These are phyloP conservation scores for Mantis religiosa DNA, from an alignment of 2,888 invertebrate genomes.

Conservation along the genomic window DNA sequence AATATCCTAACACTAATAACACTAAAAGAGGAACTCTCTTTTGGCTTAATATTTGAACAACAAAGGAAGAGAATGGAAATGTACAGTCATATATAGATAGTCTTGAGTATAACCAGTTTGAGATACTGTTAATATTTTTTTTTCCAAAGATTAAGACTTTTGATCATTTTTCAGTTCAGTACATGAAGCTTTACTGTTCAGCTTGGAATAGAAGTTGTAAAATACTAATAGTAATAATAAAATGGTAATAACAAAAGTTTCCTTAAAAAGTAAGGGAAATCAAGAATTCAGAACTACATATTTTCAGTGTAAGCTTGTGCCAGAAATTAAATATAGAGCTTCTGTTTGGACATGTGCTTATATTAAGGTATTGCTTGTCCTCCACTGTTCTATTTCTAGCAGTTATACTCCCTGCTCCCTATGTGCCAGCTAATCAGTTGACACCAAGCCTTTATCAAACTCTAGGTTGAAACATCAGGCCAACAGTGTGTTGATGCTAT, in stretches of 20 bases:
- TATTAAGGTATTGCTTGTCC: too few relatives aligned
- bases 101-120: not conserved
- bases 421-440: too few relatives aligned
- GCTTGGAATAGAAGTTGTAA: too few relatives aligned
- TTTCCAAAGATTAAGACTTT: not conserved
- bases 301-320: not conserved
- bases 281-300: not conserved
- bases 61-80: not conserved
- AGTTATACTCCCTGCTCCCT: too few relatives aligned
- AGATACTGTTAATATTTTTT: not conserved
- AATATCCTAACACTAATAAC: not conserved
- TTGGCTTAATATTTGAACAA: not conserved
- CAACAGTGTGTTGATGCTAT: too few relatives aligned
- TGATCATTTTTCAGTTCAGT: not conserved
- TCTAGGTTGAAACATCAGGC: too few relatives aligned
- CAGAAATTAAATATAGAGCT: not conserved
- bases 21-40: not conserved
- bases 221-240: not conserved
- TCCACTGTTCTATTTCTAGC: too few relatives aligned
- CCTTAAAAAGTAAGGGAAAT: not conserved
- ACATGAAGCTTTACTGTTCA: not conserved
- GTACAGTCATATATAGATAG: not conserved
- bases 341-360: too few relatives aligned
- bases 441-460: too few relatives aligned
- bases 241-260: not conserved